Base-by-base conservation (phyloP, 2,888 invertebrate species). In the Platycheirus rosarum region DNA sequence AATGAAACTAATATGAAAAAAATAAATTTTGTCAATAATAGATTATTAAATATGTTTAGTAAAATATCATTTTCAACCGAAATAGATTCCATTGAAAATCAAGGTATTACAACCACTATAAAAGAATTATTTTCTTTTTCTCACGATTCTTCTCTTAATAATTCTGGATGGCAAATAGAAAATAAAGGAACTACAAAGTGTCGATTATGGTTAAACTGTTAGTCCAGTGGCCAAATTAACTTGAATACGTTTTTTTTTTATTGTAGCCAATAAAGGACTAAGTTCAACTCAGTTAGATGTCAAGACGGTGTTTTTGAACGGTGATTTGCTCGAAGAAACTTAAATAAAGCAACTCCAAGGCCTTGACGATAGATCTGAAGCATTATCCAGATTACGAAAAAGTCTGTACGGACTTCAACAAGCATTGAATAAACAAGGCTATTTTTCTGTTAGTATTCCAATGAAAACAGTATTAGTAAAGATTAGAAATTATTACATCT, bases 1-100 rank as follows among this genome's bases (percentile, higher is more conserved):
- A 4, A 18, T 18, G 16, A 62, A 62, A 46, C 46, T 62, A 32
- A 46, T 62, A 46, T 13, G 7, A 13, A 2, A 40, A 57, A 57
- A 20, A 57, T 57, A 42, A 57, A 42, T 57, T 42, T 57, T 26
- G 57, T 57, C 13, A 57, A 42, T 42, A 57, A 42, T 42, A 14
- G 26, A 42, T 42, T 42, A 57, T 57, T 46, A 46, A 62, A 62
- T 35, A 46, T 48, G 46, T 62, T 62, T 62, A 46, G 60, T 44
- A 46, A 62, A 62, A 62, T 44, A 32, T 62, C 32, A 32, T 62
- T 32, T 62, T 62, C 60, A 62, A 60, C 14, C 32, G 60, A 62
- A 62, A 32, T 46, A 18, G 62, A 62, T 62, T 62, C 46, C n/a
- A 46, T 62, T 62, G 62, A 46, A 42, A 63, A 63, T 63, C 63